A percentile compares a stretch with the other conserved stretches of the same genome.
phyloP scores from a whole-genome alignment of 2,113 vertebrate species.

The Pterocles burchelli region DNA sequence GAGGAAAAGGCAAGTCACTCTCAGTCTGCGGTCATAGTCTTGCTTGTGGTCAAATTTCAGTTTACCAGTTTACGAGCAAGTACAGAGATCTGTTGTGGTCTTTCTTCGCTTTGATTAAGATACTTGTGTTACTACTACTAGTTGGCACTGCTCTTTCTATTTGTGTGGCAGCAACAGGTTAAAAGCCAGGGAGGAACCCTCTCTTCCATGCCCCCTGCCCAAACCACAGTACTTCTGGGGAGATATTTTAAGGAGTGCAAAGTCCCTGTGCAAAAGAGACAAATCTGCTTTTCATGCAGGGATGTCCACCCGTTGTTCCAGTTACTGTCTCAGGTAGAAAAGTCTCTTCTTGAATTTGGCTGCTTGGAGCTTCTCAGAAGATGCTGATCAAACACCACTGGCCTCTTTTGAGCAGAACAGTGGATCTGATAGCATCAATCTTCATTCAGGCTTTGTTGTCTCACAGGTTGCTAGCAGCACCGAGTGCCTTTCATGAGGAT shows the following conservation, averaged over 20 bases:
- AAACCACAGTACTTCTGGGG: not conserved
- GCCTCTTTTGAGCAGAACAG: not conserved
- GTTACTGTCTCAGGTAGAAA: not conserved
- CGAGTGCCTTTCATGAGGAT: not conserved
- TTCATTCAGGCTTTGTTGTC: not conserved
- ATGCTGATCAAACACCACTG: not conserved
- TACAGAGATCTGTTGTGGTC: not conserved
- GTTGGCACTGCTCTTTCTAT: not conserved
- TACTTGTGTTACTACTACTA: not conserved
- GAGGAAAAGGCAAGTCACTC: not conserved
- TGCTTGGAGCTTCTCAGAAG: not conserved
- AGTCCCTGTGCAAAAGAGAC: not conserved
- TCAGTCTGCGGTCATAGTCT: not conserved
- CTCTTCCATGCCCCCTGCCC: not conserved
- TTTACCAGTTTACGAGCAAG: not conserved
- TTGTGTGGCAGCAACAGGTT: not conserved
- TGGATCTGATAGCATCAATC: not conserved
- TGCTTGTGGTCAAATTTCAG: not conserved
- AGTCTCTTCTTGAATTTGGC: not conserved
- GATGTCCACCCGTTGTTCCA: fast-evolving
- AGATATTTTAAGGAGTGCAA: not conserved
- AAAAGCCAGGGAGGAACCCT: not conserved
- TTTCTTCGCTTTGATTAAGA: not conserved
- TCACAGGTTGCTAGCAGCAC: not conserved
- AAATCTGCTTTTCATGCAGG: not conserved